phyloP scores from a whole-genome alignment of 1,140 invertebrate genomes.

The Drosophila auraria region DNA sequence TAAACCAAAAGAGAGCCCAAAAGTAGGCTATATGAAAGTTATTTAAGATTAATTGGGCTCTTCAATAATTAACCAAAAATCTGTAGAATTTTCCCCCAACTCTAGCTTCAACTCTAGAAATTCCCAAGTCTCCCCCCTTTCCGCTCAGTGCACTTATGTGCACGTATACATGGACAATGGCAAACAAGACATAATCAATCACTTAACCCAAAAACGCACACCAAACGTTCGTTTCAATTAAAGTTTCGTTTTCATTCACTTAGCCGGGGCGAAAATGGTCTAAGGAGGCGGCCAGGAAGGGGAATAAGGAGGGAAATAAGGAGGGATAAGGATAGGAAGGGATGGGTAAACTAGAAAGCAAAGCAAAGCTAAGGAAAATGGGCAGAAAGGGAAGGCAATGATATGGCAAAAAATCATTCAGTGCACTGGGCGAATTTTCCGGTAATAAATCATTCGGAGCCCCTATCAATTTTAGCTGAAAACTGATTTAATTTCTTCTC shows the following conservation, averaged over 20 bases:
- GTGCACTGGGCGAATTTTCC: slow-evolving; percentile 22
- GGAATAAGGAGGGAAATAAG: background rate
- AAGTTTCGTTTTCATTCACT: slow-evolving; percentile 81
- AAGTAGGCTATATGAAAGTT: no score
- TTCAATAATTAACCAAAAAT: no score
- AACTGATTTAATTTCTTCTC: no score
- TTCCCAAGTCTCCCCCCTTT: background rate
- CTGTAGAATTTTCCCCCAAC: background rate
- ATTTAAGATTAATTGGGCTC: no score
- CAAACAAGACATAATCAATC: slow-evolving; percentile 82
- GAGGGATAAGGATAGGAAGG: background rate
- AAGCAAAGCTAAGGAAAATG: slow-evolving; percentile 17
- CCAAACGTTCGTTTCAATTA: slow-evolving; percentile 79
- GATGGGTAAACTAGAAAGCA: background rate
- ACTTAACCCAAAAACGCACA: slow-evolving; percentile 70
- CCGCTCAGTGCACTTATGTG: slow-evolving; percentile 25
- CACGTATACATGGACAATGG: slow-evolving; percentile 32
- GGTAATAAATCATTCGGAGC: background rate
- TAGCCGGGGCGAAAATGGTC: slow-evolving; percentile 23
- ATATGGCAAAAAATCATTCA: slow-evolving; percentile 11
- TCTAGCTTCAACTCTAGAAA: background rate
- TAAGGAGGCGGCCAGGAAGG: background rate
- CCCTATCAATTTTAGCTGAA: background rate
- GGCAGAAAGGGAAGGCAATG: background rate
- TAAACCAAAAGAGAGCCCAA: background rate